These are phyloP conservation scores for Chrysemys picta DNA, from an alignment of 2,113 vertebrate genomes.

Conservation along the genomic window DNA sequence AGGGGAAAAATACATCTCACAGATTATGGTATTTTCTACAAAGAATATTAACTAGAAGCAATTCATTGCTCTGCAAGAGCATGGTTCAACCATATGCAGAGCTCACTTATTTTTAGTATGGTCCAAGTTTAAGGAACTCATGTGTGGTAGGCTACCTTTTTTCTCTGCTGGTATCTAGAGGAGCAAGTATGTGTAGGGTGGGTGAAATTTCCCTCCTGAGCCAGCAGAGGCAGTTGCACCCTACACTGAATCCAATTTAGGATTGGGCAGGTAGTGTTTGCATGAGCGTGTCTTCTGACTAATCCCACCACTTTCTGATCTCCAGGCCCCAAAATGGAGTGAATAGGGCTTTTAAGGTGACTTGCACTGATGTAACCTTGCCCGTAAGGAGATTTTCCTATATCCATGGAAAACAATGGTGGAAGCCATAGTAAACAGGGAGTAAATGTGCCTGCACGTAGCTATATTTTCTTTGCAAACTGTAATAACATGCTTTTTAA, in stretches of 20 bases:
- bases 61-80: neutral
- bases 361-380: neutral
- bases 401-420: neutral
- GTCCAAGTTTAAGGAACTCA: neutral
- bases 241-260: neutral
- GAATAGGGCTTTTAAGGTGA: rapidly evolving
- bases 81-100: neutral
- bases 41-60: neutral
- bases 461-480: neutral
- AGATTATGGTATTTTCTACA: neutral
- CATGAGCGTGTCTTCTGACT: rapidly evolving
- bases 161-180: neutral
- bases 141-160: neutral
- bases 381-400: neutral
- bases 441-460: rapidly evolving
- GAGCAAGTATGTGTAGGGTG: neutral
- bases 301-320: neutral
- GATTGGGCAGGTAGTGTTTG: neutral
- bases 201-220: neutral
- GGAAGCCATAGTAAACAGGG: neutral
- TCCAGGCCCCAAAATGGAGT: neutral
- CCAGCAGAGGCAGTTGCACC: neutral
- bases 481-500: neutral
- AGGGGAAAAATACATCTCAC: neutral
- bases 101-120: neutral